Conservation (phyloP, 2,888 invertebrate species). For the Disparrhopalites patrizii region DNA sequence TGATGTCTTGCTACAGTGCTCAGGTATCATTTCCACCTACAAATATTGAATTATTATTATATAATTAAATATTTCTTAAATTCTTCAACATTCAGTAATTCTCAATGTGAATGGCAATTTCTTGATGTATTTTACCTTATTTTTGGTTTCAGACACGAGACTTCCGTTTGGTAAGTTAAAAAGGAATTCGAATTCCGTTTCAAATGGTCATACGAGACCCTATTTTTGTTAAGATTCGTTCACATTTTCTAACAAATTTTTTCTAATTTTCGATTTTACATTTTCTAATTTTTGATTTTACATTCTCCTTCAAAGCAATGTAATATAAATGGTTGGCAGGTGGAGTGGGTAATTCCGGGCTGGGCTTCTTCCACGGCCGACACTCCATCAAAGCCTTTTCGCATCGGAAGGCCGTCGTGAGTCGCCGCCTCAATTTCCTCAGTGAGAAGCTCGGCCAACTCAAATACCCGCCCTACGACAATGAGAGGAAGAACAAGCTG, state of each 20-base stretch:
- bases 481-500: not conserved
- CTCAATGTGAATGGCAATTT: too few species aligned
- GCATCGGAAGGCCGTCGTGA: slow-evolving; percentile 68
- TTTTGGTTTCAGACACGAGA: slow-evolving; percentile 2
- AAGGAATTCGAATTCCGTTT: too few species aligned
- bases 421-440: slow-evolving; percentile 29
- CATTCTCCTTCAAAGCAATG: too few species aligned
- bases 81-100: too few species aligned
- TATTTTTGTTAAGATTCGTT: too few species aligned
- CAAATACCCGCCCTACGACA: not conserved
- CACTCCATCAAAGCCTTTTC: slow-evolving; percentile 87
- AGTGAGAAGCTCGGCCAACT: slow-evolving; percentile 37
- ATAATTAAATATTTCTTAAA: not conserved
- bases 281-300: too few species aligned
- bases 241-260: too few species aligned
- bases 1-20: slow-evolving; percentile 75
- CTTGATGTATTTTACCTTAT: not conserved
- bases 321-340: not conserved
- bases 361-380: slow-evolving; percentile 76
- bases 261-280: too few species aligned
- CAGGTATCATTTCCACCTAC: slow-evolving; percentile 56
- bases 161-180: slow-evolving; percentile 7
- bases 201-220: too few species aligned
- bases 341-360: slow-evolving; percentile 2
- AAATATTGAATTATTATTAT: not conserved